Base-by-base conservation (phyloP, 30 jellyfish, hydroid and myxozoan genomes). In the Nemopilema nomurai region DNA sequence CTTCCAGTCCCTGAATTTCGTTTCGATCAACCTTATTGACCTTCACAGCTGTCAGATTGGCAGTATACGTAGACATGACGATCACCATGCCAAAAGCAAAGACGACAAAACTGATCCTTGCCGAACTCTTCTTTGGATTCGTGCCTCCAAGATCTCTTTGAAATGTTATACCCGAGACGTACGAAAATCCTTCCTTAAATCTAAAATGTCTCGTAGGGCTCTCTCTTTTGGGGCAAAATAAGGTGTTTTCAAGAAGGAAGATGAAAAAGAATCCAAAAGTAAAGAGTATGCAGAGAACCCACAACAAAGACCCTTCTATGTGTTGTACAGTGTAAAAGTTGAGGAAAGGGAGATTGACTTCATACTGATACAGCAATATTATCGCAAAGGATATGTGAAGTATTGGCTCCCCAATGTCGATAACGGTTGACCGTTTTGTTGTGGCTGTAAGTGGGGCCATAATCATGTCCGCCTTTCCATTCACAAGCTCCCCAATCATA, bases 91-190 rank as follows among this genome's bases (percentile, higher is more conserved):
- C 96, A 66, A 85, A 72, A 52, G 97, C 97, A 77, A 77, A 67
- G 82, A 83, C 69, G 63, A 91, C 51, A 49, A 90, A 83, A 50
- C 70, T 80, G 78, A 84, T 57, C 41, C 97, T 78, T 51, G 97
- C 67, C 51, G 96, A 83, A 28, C 76, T 49, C 52, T 84, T 74
- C 62, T 63, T 49, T 23, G 97, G 97, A 41, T 78, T 74, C 49
- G 71, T 64, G 23, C 97, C 97, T 13, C 97, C 97, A 30, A 91
- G 76, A 67, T 85, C 96, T 28, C 97, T 71, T 72, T 91, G 97
- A 69, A 84, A 91, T 27, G 90, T 74, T 19, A 91, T 18, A 1
- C 97, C 97, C 20, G 90, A 75, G 18, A 78, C 26, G 74, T 91
- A 91, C 49, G 92, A 24, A 30, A 91, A 71, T 28, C 93, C 78